These are phyloP conservation scores for Elegia similella DNA, from an alignment of 2,888 invertebrate genomes.

Conservation along the genomic window DNA sequence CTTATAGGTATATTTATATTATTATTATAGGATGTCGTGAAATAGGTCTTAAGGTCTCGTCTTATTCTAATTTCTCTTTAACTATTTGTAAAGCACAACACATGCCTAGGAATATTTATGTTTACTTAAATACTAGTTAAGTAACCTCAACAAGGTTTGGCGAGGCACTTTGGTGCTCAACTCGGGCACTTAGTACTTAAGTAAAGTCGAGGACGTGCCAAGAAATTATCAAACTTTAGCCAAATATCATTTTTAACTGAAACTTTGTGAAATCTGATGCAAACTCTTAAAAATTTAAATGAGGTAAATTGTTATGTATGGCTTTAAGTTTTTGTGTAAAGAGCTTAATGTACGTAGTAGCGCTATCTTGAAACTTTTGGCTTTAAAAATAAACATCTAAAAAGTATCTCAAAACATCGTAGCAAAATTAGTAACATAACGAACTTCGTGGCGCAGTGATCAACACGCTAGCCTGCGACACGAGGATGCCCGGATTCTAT, in stretches of 20 bases:
- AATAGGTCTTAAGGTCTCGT: not conserved
- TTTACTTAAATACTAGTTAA: conserved; percentile 2
- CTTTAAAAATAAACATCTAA: too few species aligned
- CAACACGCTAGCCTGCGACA: too few species aligned
- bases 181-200: conserved; percentile 2
- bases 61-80: too few species aligned
- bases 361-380: not conserved
- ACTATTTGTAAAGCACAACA: not conserved
- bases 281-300: conserved; percentile 8
- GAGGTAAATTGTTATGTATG: not conserved
- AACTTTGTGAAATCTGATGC: conserved; percentile 2
- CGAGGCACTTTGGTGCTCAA: conserved; percentile 4
- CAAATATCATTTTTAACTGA: conserved; percentile 6
- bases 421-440: too few species aligned
- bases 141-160: not conserved
- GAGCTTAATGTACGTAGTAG: not conserved
- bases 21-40: too few species aligned
- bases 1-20: too few species aligned
- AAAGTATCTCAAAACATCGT: too few species aligned
- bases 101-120: not conserved
- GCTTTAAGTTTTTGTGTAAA: not conserved
- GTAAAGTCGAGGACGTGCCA: conserved; percentile 6
- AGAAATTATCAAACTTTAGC: conserved; percentile 7
- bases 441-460: too few species aligned
- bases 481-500: too few species aligned